A percentile compares a stretch with the other conserved stretches of the same genome.
Evolutionary conservation across 2,113 vertebrate species (phyloP).

Genomic region (Chascanopsetta lugubris): DNA sequence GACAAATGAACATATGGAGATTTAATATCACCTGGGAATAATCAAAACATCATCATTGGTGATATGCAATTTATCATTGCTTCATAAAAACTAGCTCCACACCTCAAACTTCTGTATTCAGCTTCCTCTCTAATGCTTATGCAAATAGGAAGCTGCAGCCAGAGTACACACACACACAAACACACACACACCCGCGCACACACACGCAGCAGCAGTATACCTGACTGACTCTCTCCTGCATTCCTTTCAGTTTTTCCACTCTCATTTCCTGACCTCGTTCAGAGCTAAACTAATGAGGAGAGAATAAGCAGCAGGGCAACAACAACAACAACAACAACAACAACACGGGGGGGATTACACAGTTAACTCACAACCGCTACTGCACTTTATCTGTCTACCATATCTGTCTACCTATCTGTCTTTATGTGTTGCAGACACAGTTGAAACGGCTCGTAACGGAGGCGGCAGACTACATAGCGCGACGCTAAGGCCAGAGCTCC

Average conservation of each 20-base stretch:
- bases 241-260: slow-evolving; percentile 68
- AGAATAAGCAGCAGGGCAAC: slow-evolving; percentile 60
- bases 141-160: slow-evolving; percentile 56
- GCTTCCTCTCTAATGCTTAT: slow-evolving; percentile 39
- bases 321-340: too few species aligned
- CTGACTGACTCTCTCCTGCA: slow-evolving; percentile 65
- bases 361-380: slow-evolving; percentile 31
- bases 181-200: too few species aligned
- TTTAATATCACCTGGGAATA: too few species aligned
- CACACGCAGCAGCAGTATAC: slow-evolving; percentile 55
- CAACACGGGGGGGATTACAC: slow-evolving; percentile 29
- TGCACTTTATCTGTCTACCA: slow-evolving; percentile 44
- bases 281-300: slow-evolving; percentile 68
- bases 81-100: slow-evolving; percentile 1
- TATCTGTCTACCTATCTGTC: slow-evolving; percentile 40
- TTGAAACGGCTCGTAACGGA: slow-evolving; percentile 31
- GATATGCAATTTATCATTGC: background rate
- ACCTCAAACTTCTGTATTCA: slow-evolving; percentile 27
- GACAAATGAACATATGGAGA: too few species aligned
- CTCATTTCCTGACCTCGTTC: slow-evolving; percentile 75
- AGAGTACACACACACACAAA: slow-evolving; percentile 46
- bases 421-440: slow-evolving; percentile 38
- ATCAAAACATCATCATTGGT: background rate
- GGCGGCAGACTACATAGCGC: slow-evolving; percentile 37
- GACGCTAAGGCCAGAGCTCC: slow-evolving; percentile 20